These are phyloP conservation scores for Microdon myrmicae DNA, from an alignment of 2,888 invertebrate species.

Conservation along the genomic window DNA sequence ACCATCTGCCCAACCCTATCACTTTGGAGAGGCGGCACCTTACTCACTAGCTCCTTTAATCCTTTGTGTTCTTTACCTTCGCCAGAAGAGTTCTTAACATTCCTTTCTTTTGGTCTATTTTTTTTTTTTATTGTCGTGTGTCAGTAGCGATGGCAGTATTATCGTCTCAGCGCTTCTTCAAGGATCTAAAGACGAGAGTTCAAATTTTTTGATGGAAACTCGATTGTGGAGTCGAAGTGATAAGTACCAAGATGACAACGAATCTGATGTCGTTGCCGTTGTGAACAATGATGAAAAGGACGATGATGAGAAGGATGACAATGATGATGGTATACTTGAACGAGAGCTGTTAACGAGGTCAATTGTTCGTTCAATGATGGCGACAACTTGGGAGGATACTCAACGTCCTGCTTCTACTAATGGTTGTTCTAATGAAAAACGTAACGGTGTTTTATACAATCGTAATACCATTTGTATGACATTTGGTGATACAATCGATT, in stretches of 20 bases:
- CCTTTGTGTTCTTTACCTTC: constrained; percentile 2
- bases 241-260: constrained; percentile 24
- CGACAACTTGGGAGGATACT: constrained; percentile 50
- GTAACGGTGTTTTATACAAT: constrained; percentile 15
- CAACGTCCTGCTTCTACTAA: too few species aligned
- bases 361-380: constrained; percentile 56
- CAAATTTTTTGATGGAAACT: constrained; percentile 60
- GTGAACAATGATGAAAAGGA: constrained; percentile 11
- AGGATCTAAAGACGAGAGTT: constrained; percentile 57
- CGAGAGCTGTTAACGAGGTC: constrained; percentile 56
- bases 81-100: not conserved
- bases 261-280: constrained; percentile 1
- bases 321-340: constrained; percentile 51
- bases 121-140: constrained; percentile 6
- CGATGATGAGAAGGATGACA: constrained; percentile 20
- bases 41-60: not conserved
- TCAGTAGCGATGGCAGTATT: constrained; percentile 53
- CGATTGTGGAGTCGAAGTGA: constrained; percentile 55
- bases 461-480: constrained; percentile 33
- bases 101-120: constrained; percentile 4
- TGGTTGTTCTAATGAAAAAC: not conserved
- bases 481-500: constrained; percentile 31
- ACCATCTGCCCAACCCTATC: too few species aligned
- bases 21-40: too few species aligned
- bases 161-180: constrained; percentile 56